These are phyloP conservation scores for Marmota monax DNA, from an alignment of 2,113 vertebrate species.

Conservation along the genomic window DNA sequence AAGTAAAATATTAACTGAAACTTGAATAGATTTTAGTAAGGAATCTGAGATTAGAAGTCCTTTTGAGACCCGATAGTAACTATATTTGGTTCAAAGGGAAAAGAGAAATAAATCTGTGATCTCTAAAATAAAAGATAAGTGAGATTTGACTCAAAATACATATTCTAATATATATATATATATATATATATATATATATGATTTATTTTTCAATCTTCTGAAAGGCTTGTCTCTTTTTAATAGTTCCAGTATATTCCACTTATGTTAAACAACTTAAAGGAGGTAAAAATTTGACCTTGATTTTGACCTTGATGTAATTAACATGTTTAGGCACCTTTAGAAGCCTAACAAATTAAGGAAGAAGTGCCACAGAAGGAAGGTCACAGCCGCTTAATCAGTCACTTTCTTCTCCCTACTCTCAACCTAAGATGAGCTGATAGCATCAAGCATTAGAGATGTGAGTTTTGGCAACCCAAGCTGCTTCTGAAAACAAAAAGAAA, in stretches of 20 bases:
- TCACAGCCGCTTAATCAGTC: rapidly evolving
- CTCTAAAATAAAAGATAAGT: slow-evolving; percentile 50
- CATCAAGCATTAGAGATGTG: not conserved
- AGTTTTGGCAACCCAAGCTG: not conserved
- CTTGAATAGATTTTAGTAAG: not conserved
- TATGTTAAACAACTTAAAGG: not conserved
- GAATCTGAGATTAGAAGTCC: not conserved
- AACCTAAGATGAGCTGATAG: not conserved
- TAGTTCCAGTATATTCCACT: not conserved
- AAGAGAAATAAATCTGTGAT: slow-evolving; percentile 29
- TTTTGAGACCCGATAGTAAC: not conserved
- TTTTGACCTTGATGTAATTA: not conserved
- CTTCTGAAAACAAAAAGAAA: not conserved
- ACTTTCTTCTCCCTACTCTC: not conserved
- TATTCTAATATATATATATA: not conserved
- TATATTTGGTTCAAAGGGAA: not conserved
- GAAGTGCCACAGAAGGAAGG: not conserved
- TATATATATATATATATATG: not conserved
- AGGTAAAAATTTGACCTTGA: not conserved
- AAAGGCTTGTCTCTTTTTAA: not conserved
- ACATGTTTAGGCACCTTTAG: not conserved
- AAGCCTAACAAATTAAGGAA: not conserved
- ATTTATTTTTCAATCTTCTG: not conserved
- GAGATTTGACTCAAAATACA: slow-evolving; percentile 13
- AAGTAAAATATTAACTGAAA: not conserved